These are phyloP conservation scores for Indri indri DNA, from an alignment of 2,113 vertebrate genomes.

Conservation along the genomic window DNA sequence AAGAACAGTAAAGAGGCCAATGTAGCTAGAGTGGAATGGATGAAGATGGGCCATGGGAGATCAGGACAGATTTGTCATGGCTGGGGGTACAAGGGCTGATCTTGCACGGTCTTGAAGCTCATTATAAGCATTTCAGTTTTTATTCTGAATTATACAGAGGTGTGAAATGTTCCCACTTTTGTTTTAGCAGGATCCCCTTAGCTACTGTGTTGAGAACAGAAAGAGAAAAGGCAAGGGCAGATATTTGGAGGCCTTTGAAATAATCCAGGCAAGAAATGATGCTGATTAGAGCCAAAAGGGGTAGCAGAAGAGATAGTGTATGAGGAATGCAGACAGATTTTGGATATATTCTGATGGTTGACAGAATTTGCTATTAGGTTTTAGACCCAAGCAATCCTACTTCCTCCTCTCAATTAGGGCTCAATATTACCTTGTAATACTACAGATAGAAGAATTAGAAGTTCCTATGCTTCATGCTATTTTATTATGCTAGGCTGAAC, in stretches of 20 bases:
- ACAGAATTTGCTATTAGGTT: background rate
- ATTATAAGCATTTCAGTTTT: background rate
- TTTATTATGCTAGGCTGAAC: background rate
- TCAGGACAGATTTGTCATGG: background rate
- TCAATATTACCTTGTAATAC: background rate
- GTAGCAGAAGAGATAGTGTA: background rate
- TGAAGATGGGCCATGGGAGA: no score
- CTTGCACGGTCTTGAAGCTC: background rate
- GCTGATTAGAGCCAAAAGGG: background rate
- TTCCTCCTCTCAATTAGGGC: background rate
- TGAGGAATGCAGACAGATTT: background rate
- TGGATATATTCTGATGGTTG: background rate
- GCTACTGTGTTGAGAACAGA: background rate
- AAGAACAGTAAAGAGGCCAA: rapidly evolving
- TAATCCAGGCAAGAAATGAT: background rate
- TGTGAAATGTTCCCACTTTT: background rate
- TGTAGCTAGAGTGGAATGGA: rapidly evolving
- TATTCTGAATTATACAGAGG: background rate
- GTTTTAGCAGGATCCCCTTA: background rate
- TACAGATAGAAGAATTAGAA: background rate
- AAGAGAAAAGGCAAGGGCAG: background rate
- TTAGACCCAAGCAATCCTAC: background rate
- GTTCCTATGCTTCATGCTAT: background rate
- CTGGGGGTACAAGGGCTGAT: background rate
- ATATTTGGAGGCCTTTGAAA: background rate